Percentiles rank a stretch among this genome's conserved stretches.
Evolutionary conservation across 2,113 vertebrate genomes (phyloP).

Genomic region (human (Homo sapiens)): GRCh38 chr13:87012001-87012500

Average conservation of each 20-base stretch:
- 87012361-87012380: neutral
- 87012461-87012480: neutral
- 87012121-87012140: neutral
- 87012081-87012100: neutral
- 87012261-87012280: neutral
- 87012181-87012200: neutral
- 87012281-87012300: neutral
- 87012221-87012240: neutral
- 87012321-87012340: neutral
- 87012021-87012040: neutral
- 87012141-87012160: neutral
- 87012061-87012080: neutral
- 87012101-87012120: neutral
- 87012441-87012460: neutral
- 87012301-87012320: neutral
- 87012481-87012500: neutral
- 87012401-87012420: neutral
- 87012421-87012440: neutral
- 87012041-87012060: neutral
- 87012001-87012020: neutral
- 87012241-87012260: neutral
- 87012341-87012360: neutral
- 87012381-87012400: neutral
- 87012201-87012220: neutral
- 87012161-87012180: neutral